Conservation (phyloP, 2,797 vertebrate species). For the Propithecus perrieri region DNA sequence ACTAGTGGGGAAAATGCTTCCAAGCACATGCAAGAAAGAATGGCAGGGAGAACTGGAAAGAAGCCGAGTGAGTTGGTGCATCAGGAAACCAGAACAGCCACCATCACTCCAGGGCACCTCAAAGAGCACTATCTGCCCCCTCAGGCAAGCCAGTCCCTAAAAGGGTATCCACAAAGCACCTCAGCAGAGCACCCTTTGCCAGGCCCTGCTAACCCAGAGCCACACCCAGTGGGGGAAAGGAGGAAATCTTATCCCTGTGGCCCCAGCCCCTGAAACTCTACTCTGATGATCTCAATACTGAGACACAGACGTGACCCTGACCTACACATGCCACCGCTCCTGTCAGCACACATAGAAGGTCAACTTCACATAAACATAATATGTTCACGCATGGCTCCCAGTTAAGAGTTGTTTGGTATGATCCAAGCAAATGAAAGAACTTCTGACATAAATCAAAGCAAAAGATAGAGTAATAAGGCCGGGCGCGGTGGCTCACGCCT, state of each 20-base stretch:
- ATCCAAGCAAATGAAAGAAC: background rate
- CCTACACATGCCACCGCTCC: background rate
- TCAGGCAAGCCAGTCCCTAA: no score
- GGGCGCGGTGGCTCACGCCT: no score
- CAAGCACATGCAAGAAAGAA: background rate
- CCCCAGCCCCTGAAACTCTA: background rate
- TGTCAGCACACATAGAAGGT: background rate
- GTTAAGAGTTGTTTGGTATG: background rate
- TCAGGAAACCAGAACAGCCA: background rate
- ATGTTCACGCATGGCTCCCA: background rate
- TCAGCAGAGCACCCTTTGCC: background rate
- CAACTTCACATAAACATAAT: background rate
- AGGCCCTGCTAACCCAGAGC: background rate
- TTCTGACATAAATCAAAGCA: background rate
- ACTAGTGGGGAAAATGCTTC: accelerated
- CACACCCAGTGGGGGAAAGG: background rate
- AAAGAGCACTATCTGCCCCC: accelerated
- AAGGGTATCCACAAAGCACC: background rate
- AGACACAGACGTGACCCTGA: background rate
- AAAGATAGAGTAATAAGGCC: no score
- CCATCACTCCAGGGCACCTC: background rate
- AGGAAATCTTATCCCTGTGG: background rate
- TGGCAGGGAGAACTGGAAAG: background rate
- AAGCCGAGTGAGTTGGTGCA: accelerated
- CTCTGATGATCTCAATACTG: background rate